Evolutionary conservation across 2,888 invertebrate genomes (phyloP), one percentile per base, ranked within the genome.

Genomic region (Corythucha ciliata): DNA sequence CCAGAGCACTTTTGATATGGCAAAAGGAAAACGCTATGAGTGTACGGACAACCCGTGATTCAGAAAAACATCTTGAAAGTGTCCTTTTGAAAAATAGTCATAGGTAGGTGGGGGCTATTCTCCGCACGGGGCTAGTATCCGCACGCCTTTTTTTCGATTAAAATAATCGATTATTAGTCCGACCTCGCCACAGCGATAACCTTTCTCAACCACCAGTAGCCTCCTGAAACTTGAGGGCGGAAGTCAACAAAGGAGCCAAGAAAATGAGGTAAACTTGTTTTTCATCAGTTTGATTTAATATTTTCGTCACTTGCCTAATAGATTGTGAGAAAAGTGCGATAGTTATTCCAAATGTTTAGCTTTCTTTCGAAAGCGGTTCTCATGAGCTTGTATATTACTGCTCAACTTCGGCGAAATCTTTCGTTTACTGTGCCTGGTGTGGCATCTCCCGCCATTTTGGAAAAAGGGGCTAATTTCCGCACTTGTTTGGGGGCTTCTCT

Each of bases 181-280:
- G 37, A 37, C 37, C 37, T 37, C 37, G 37, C 37, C 37, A 14
- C 37, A 37, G 21, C 4, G 10, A 37, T 37, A 20, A 37, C 21
- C 37, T 37, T 37, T 20, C 37, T 37, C 16, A 37, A 37, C 37
- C 37, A 37, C 36, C 36, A 36, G 36, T 36, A 20, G 36, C 36
- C 36, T 36, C 36, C 36, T 36, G 36, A 36, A 36, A 36, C 36
- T 36, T 36, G 36, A 36, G 36, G 36, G 10, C 36, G 36, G 36
- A 36, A 36, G 21, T 37, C 18, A 37, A 37, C 37, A 14, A 37
- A 37, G 41, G 26, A 41, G 41, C 41, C 41, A 41, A 45, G 45
- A 45, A 45, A 45, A 45, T 45, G 32, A 45, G 45, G 45, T 16
- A 45, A 45, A 33, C 24, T 25, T 44, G 44, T 44, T 44, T 44